Percentiles rank a stretch among this genome's conserved stretches.
phyloP scores from a whole-genome alignment of 2,797 vertebrate genomes.

The Pteropus rufus region DNA sequence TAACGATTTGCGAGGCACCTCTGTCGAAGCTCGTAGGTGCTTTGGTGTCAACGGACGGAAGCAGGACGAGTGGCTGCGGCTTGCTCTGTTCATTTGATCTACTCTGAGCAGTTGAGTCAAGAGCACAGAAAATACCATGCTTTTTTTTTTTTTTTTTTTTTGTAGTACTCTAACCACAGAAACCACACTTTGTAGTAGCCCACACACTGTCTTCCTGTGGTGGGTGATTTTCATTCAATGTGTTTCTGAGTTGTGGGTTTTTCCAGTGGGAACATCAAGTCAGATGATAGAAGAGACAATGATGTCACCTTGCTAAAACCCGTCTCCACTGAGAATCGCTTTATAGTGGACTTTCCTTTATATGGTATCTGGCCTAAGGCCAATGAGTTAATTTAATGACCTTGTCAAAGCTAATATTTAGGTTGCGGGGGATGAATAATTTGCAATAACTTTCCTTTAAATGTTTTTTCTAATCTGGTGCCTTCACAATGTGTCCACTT shows the following conservation, averaged over 20 bases:
- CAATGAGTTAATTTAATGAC: background rate
- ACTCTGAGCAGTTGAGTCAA: background rate
- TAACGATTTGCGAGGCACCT: slow-evolving; percentile 26
- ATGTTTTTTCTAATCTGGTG: background rate
- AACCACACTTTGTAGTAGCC: background rate
- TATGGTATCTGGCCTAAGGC: background rate
- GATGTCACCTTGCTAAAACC: background rate
- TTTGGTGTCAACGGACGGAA: background rate
- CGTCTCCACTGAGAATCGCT: background rate
- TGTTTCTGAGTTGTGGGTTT: background rate
- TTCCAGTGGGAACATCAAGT: background rate
- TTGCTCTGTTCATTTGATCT: slow-evolving; percentile 22
- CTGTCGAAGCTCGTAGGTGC: background rate
- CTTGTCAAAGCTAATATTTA: background rate
- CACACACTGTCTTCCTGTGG: background rate
- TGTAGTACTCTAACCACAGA: slow-evolving; percentile 29
- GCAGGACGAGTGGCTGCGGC: background rate
- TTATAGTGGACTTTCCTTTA: background rate
- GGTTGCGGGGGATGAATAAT: background rate
- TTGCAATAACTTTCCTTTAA: background rate
- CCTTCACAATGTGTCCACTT: background rate
- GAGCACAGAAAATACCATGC: background rate
- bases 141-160: background rate
- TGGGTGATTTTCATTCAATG: background rate
- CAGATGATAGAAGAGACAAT: background rate